A percentile compares a stretch with the other conserved stretches of the same genome.
Conservation (phyloP, 2,797 vertebrate species). For the Lutjanus campechanus region DNA sequence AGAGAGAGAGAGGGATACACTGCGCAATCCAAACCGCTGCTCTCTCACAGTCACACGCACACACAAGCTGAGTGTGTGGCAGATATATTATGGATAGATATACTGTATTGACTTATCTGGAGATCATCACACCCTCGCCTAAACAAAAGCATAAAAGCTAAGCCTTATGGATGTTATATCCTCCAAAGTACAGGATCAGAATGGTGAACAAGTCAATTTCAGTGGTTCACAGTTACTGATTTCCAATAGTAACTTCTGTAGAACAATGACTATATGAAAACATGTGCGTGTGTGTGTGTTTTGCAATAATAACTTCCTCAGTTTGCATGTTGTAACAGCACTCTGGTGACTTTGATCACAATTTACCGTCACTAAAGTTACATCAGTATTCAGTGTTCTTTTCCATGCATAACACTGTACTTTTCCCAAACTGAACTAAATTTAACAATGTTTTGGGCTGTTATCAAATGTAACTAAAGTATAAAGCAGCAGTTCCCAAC, state of each 20-base stretch:
- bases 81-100: not conserved
- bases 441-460: not conserved
- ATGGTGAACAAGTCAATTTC: not conserved
- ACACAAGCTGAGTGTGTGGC: not conserved
- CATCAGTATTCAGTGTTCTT: conserved; percentile 1
- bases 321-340: conserved; percentile 9
- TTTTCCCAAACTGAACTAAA: conserved; percentile 23
- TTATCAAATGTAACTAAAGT: not conserved
- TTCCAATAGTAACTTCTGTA: not conserved
- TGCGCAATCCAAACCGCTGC: conserved; percentile 23
- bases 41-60: conserved; percentile 1
- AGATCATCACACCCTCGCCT: not conserved
- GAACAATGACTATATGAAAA: not conserved
- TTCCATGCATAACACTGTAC: conserved; percentile 8
- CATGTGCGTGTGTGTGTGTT: not conserved
- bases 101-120: not conserved
- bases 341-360: not conserved
- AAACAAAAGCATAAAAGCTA: not conserved
- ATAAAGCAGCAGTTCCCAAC: not conserved
- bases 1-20: conserved; percentile 13
- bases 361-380: not conserved
- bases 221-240: not conserved
- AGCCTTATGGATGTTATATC: not conserved
- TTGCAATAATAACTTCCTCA: conserved; percentile 30
- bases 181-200: not conserved